Evolutionary conservation across 2,113 vertebrate genomes (phyloP), one percentile per base, ranked within the genome.

Genomic region (Micromys minutus): DNA sequence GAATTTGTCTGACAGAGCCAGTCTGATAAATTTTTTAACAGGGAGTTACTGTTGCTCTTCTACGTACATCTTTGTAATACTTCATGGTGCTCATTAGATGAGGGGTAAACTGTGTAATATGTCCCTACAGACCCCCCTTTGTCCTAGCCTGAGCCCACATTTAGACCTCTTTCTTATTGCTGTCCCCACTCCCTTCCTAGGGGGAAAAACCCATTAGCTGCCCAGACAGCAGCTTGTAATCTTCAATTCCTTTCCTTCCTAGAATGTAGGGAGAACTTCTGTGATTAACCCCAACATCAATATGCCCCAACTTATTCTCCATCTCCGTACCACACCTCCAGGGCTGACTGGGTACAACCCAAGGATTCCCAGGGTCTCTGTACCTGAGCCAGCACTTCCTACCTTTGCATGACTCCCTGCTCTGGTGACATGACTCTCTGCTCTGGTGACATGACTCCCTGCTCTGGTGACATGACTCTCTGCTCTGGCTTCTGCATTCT

Each of bases 321-420:
- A 21, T 39, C 34, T 34, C 19, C 13, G 19, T 83, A 69, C 8
- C 11, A 21, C 55, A 69, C 8, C 11, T 24, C 55, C 55, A 13
- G 29, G 89, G 29, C 47, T 81, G 77, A 74, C 26, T 8, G 5
- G 50, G 24, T 22, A 34, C 21, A 61, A 7, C 1, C 26, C 0
- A 36, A 36, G 36, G 0, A 6, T 12, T 13, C 5, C 39, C 36
- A 34, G 75, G 31, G 57, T 24, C 42, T 36, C 10, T 16, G 11
- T 1, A 5, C 22, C 4, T 22, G 3, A 31, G 34, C 55, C 19
- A 57, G 36, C 34, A 34, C 16, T 55, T 26, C 24, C 13, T 45
- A 16, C 24, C 3, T 0, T 1, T 2, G 29, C 3, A 39, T 7
- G 31, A n/a, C 8, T 5, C 0, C 4, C 45, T 61, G 0, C 10